phyloP scores from a whole-genome alignment of 2,797 vertebrate species.

The Pygocentrus nattereri region DNA sequence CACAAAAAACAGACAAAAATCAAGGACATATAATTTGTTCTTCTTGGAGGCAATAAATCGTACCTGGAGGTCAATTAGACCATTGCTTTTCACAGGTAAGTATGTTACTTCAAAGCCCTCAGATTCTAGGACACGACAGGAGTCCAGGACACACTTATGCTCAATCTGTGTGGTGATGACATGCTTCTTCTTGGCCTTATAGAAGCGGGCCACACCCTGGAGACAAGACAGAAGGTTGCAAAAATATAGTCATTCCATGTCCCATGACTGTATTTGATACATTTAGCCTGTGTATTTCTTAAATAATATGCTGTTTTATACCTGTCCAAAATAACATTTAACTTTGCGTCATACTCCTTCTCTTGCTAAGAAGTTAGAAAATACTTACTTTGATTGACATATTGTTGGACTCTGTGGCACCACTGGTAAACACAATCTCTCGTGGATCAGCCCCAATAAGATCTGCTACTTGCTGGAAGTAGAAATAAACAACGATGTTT shows the following conservation, averaged over 20 bases:
- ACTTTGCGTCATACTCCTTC: constrained; percentile 16
- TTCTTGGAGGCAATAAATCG: constrained; percentile 4
- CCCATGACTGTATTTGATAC: background rate
- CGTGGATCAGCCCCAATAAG: constrained; percentile 92
- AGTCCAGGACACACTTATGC: constrained; percentile 98
- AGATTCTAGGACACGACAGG: constrained; percentile 90
- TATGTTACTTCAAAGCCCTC: constrained; percentile 94
- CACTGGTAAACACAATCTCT: constrained; percentile 97
- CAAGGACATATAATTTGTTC: background rate
- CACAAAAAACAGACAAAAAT: too few species aligned
- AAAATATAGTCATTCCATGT: background rate
- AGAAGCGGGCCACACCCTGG: constrained; percentile 95
- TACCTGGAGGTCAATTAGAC: constrained; percentile 91
- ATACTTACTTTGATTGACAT: constrained; percentile 91
- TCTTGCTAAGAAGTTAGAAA: background rate
- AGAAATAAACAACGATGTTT: constrained; percentile 40
- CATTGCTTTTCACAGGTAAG: constrained; percentile 89
- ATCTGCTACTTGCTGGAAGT: constrained; percentile 90
- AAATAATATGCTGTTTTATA: background rate
- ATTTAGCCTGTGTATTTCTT: background rate
- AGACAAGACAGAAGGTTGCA: constrained; percentile 9
- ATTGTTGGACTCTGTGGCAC: constrained; percentile 98
- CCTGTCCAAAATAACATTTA: background rate
- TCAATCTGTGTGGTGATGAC: constrained; percentile 95
- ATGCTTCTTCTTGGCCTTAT: constrained; percentile 90